phyloP scores from a whole-genome alignment of 2,797 vertebrate species.

The Nothura maculosa region DNA sequence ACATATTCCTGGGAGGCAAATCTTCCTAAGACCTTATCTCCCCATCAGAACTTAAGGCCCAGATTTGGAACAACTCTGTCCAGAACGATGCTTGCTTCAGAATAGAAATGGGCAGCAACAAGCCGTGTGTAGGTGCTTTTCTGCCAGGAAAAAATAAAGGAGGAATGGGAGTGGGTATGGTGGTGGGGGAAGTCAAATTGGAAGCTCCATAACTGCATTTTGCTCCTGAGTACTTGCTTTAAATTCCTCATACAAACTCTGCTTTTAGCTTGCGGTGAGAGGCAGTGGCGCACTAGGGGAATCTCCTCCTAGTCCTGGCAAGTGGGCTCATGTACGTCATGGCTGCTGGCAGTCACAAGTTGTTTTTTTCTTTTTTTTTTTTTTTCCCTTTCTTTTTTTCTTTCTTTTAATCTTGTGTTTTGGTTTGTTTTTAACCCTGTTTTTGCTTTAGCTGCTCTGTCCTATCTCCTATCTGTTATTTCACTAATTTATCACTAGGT shows the following conservation, averaged over 20 bases:
- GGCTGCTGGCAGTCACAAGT: fast-evolving
- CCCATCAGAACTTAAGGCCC: fast-evolving
- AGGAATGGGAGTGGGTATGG: no score
- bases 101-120: fast-evolving
- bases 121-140: fast-evolving
- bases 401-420: background rate
- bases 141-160: background rate
- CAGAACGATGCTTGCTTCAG: no score
- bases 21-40: background rate
- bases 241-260: background rate
- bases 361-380: no score
- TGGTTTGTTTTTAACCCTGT: background rate
- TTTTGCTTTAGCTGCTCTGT: background rate
- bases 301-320: fast-evolving
- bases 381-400: fast-evolving
- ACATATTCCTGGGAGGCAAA: background rate
- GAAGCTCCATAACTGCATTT: fast-evolving
- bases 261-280: background rate
- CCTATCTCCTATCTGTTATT: background rate
- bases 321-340: fast-evolving
- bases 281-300: fast-evolving
- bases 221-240: background rate
- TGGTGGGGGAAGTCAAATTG: no score
- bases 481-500: background rate
- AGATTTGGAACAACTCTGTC: background rate